Conservation (phyloP, 2,797 vertebrate genomes). For the Pelodytes ibericus region DNA sequence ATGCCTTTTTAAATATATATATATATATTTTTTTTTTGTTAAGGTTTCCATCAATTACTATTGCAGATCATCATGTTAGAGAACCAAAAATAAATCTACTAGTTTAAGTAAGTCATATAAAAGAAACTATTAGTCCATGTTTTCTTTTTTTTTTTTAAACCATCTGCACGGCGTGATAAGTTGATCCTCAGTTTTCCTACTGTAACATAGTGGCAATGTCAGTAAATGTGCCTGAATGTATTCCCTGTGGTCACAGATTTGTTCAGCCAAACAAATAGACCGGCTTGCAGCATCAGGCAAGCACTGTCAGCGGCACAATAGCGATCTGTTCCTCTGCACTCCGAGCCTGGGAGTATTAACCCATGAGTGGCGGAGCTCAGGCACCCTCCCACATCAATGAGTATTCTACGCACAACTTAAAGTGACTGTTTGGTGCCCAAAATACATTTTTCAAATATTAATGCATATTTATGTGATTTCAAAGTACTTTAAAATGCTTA, state of each 20-base stretch:
- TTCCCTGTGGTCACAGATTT: constrained; percentile 59
- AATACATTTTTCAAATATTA: no score
- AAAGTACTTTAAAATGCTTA: no score
- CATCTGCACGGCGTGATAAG: constrained; percentile 58
- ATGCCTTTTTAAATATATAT: no score
- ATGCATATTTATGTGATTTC: no score
- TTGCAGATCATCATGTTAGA: constrained; percentile 55
- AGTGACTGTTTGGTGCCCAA: no score
- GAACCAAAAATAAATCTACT: constrained; percentile 44
- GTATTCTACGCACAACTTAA: no score
- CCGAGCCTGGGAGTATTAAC: constrained; percentile 26
- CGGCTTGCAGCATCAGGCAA: constrained; percentile 52
- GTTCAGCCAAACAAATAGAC: constrained; percentile 62
- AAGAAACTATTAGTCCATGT: constrained; percentile 42
- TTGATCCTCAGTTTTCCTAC: constrained; percentile 58
- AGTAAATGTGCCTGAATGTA: constrained; percentile 60
- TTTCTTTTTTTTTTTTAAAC: constrained; percentile 42
- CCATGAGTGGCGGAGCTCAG: background rate
- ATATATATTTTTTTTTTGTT: no score
- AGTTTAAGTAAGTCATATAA: constrained; percentile 60
- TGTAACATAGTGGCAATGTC: constrained; percentile 37
- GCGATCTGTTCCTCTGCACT: constrained; percentile 17
- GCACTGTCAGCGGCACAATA: constrained; percentile 54
- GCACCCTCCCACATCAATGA: no score
- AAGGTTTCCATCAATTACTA: constrained; percentile 59